Evolutionary conservation across 2,888 invertebrate species (phyloP).

Genomic region (Acrocera orbiculus): DNA sequence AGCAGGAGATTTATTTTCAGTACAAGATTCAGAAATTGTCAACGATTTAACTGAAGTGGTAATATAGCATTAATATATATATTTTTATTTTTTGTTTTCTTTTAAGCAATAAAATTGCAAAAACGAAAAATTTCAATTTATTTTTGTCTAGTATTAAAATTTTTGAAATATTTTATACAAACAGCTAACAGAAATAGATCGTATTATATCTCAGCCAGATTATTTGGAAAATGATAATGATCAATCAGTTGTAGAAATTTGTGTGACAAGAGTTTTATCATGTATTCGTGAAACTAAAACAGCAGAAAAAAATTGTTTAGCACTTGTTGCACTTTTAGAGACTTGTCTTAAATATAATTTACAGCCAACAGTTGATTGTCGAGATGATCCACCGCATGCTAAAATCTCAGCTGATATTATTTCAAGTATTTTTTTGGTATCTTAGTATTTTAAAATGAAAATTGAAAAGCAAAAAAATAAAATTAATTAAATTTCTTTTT

Average conservation of each 20-base stretch:
- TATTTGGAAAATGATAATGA: slow-evolving; percentile 78
- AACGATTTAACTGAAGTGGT: slow-evolving; percentile 72
- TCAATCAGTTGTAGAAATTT: slow-evolving; percentile 89
- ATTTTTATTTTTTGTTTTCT: background rate
- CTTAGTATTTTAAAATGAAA: too few species aligned
- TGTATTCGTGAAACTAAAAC: slow-evolving; percentile 76
- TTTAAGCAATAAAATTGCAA: too few species aligned
- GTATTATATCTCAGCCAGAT: slow-evolving; percentile 65
- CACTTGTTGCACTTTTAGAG: slow-evolving; percentile 68
- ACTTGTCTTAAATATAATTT: slow-evolving; percentile 79
- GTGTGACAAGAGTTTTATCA: slow-evolving; percentile 76
- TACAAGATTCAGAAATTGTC: slow-evolving; percentile 72
- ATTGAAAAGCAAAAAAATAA: too few species aligned
- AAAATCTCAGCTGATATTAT: slow-evolving; percentile 92
- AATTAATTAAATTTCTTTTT: slow-evolving; percentile 5
- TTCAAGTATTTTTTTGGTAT: slow-evolving; percentile 80
- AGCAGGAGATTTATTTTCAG: slow-evolving; percentile 80
- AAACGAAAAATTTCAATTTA: too few species aligned
- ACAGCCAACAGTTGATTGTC: slow-evolving; percentile 46
- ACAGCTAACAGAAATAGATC: slow-evolving; percentile 53
- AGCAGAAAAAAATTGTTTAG: slow-evolving; percentile 68
- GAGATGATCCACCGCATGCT: slow-evolving; percentile 87
- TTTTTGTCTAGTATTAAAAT: too few species aligned
- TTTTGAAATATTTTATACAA: background rate
- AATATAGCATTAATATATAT: slow-evolving; percentile 26